A percentile compares a stretch with the other conserved stretches of the same genome.
These are phyloP conservation scores for Alectoris magna DNA, from an alignment of 2,797 vertebrate genomes.

Conservation along the genomic window DNA sequence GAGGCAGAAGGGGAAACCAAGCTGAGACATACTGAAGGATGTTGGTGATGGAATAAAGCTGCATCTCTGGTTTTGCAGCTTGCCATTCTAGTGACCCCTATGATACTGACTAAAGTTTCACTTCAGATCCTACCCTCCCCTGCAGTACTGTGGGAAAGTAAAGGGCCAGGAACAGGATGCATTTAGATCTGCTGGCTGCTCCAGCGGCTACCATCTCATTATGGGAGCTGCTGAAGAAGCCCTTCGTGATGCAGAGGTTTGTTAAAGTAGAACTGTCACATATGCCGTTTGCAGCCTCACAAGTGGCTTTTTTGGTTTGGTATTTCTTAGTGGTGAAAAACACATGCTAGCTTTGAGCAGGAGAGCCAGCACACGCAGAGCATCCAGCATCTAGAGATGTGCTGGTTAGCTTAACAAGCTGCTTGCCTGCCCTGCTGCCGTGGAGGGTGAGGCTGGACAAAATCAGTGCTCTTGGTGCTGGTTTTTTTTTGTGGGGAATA, in stretches of 20 bases:
- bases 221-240: neutral
- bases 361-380: neutral
- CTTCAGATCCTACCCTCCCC: neutral
- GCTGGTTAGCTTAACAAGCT: neutral
- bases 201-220: neutral
- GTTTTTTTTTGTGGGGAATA: neutral
- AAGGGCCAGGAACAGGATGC: neutral
- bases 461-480: neutral
- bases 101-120: neutral
- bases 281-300: slow-evolving; percentile 21
- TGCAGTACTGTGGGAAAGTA: neutral
- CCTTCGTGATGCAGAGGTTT: neutral
- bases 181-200: neutral
- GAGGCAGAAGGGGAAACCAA: neutral
- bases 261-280: neutral
- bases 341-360: neutral
- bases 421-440: neutral
- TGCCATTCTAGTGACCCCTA: neutral
- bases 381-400: neutral
- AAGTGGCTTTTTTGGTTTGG: neutral
- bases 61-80: neutral
- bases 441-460: too few species aligned
- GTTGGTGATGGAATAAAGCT: neutral
- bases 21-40: neutral
- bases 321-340: neutral